These are phyloP conservation scores for Parus major DNA, from an alignment of 2,113 vertebrate species.

Conservation along the genomic window DNA sequence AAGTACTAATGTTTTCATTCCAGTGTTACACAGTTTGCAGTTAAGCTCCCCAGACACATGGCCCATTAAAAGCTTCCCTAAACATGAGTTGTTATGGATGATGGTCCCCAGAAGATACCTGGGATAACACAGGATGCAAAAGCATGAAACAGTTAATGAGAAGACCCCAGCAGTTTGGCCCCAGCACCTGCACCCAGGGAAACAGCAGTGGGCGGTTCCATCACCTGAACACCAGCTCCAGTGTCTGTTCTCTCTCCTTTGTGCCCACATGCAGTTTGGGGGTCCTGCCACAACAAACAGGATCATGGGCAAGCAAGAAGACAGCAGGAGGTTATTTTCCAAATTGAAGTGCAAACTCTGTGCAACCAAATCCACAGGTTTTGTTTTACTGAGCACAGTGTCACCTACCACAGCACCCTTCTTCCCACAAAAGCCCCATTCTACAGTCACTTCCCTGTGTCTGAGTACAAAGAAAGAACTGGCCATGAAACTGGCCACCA, in stretches of 20 bases:
- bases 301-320: not conserved
- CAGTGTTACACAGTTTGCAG: not conserved
- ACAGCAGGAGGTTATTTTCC: not conserved
- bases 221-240: not conserved
- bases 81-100: not conserved
- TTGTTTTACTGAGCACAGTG: not conserved
- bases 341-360: not conserved
- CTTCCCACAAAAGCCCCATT: not conserved
- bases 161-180: not conserved
- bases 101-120: not conserved
- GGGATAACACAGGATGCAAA: not conserved
- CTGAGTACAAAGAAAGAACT: not conserved
- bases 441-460: not conserved
- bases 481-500: not conserved
- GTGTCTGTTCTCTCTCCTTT: rapidly evolving
- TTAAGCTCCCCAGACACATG: too few species aligned
- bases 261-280: too few species aligned
- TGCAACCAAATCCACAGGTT: not conserved
- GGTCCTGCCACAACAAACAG: not conserved
- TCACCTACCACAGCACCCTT: too few species aligned
- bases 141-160: not conserved
- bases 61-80: not conserved
- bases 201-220: not conserved
- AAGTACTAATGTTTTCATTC: not conserved
- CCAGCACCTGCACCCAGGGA: too few species aligned